Evolutionary conservation across 2,888 invertebrate genomes (phyloP).

Genomic region (Zele albiditarsus): DNA sequence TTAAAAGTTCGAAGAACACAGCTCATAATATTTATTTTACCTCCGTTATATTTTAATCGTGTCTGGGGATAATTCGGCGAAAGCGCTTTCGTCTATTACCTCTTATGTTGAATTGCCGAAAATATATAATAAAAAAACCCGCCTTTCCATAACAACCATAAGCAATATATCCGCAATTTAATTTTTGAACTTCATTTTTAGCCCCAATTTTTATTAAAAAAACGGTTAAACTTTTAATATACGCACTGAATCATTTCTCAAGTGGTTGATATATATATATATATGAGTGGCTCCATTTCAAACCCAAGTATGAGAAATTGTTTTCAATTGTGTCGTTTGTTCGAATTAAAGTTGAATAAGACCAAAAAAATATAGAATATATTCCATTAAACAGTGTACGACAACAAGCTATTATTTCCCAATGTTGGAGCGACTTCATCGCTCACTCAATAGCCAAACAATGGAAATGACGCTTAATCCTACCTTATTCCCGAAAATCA

Average conservation of each 20-base stretch:
- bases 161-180: constrained; percentile 24
- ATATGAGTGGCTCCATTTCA: not conserved
- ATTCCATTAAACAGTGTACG: not conserved
- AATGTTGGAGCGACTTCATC: not conserved
- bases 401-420: not conserved
- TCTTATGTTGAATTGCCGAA: not conserved
- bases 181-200: constrained; percentile 31
- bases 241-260: constrained; percentile 11
- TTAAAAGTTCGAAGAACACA: constrained; percentile 31
- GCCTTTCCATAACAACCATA: constrained; percentile 8
- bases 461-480: not conserved
- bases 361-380: not conserved
- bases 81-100: not conserved
- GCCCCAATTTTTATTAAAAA: constrained; percentile 35
- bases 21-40: constrained; percentile 14
- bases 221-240: constrained; percentile 35
- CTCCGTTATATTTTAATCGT: not conserved
- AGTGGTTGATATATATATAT: constrained; percentile 8
- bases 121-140: not conserved
- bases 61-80: no score
- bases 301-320: not conserved
- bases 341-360: not conserved
- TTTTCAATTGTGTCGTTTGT: constrained; percentile 27
- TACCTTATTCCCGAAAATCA: constrained; percentile 5
- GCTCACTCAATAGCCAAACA: not conserved